A percentile compares a stretch with the other conserved stretches of the same genome.
Evolutionary conservation across 92 coral and sea anemone species (phyloP).

Genomic region (Pocillopora grandis): DNA sequence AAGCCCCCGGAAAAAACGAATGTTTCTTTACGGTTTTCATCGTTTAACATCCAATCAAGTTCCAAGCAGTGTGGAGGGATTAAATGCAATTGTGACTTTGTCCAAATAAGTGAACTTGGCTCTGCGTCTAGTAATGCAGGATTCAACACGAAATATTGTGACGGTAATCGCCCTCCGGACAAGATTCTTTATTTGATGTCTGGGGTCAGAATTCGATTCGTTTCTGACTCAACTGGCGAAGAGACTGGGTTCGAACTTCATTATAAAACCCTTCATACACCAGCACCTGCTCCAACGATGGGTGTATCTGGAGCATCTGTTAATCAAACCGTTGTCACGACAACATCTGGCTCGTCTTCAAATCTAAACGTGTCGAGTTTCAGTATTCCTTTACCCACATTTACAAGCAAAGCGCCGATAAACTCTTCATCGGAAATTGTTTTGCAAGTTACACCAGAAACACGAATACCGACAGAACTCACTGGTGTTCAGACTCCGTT

Average conservation of each 20-base stretch:
- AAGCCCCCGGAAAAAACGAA: constrained; percentile 50
- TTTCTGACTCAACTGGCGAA: constrained; percentile 20
- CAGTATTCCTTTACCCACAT: constrained; percentile 20
- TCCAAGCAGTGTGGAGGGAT: constrained; percentile 39
- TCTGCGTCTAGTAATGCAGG: constrained; percentile 8
- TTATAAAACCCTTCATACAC: constrained; percentile 10
- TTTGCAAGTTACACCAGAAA: too few relatives aligned
- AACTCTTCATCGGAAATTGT: neutral
- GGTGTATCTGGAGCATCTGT: constrained; percentile 1
- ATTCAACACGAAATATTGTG: constrained; percentile 44
- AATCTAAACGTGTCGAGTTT: neutral
- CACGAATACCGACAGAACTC: too few relatives aligned
- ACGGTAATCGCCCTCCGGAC: constrained; percentile 43
- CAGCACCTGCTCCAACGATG: neutral
- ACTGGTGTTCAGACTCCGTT: neutral
- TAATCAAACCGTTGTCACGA: constrained; percentile 21
- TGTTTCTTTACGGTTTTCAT: constrained; percentile 42
- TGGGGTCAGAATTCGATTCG: constrained; percentile 51
- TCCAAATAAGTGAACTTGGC: constrained; percentile 43
- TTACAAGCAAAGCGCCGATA: constrained; percentile 17
- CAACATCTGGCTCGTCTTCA: neutral
- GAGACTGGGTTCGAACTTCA: constrained; percentile 50
- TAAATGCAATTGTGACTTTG: constrained; percentile 58
- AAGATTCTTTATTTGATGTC: constrained; percentile 24
- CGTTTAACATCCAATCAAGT: constrained; percentile 46